Evolutionary conservation across 2,113 vertebrate species (phyloP), one percentile per base, ranked within the genome.

Genomic region (Clarias magur): DNA sequence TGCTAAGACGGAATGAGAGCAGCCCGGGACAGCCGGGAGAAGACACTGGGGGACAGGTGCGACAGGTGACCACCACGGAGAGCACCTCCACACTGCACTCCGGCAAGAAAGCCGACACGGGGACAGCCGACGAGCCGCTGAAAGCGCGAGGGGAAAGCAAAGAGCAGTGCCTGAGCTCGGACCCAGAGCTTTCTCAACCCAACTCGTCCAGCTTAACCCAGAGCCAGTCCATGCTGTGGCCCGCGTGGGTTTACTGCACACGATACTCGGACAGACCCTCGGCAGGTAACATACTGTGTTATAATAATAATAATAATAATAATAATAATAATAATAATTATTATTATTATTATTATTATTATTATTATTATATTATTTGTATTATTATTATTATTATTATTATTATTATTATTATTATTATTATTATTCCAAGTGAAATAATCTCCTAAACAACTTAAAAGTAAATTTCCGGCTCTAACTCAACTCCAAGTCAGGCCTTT

Each of bases 241-340:
- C 98, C 82, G 98, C 98, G 85, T 99, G 98, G 98, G 98, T 99
- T 84, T 99, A 99, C 94, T 99, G 98, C 95, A 99, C 98, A 92
- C 95, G 98, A 88, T 99, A 99, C 94, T 99, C 98, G 89, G 98
- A 99, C 95, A 95, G 98, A 93, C 98, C 98, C 89, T 99, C 98
- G 82, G 99, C 98, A 98, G 98, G 98, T 99, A 96, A 95, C 30
- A 13, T 4, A 48, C 48, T 48, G 48, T 48, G 48, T 48, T 48
- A 48, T 48, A 48, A 48, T 48, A 48, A 48, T 48, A 48, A 48
- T 48, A 48, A 48, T 48, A 48, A 48, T 48, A 48, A 48, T 48
- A 48, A 48, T 48, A 48, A 48, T 48, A 48, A 7, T 48, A 48
- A 48, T 48, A 48, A 48, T 48, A 48, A 48, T 48, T 7, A 48